Percentiles rank a stretch among this genome's conserved stretches.
Conservation (phyloP, 1,140 invertebrate genomes). For the Drosophila bocqueti region DNA sequence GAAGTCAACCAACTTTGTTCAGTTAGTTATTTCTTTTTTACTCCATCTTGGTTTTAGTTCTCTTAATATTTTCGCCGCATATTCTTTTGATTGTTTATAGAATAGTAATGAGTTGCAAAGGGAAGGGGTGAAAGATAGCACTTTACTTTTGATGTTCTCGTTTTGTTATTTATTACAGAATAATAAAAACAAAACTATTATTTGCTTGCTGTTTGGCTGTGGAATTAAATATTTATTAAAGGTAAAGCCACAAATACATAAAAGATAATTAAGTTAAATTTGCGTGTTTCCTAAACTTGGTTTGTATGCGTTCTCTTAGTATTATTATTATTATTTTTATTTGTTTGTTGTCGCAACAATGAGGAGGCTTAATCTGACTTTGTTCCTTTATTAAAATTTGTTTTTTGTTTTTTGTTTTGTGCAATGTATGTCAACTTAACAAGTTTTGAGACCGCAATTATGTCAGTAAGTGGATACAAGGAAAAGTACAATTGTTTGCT, state of each 20-base stretch:
- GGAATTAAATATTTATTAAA: not conserved
- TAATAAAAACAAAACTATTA: not conserved
- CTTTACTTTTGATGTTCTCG: not conserved
- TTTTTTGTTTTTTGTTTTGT: not conserved
- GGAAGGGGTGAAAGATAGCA: no score
- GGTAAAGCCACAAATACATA: not conserved
- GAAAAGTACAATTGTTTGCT: constrained; percentile 52
- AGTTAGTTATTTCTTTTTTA: constrained; percentile 11
- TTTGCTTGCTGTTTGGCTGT: not conserved
- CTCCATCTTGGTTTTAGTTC: not conserved
- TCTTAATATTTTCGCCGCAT: constrained; percentile 4
- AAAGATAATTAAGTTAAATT: constrained; percentile 28
- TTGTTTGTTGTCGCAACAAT: not conserved
- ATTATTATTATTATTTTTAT: constrained; percentile 11
- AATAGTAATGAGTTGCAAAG: not conserved
- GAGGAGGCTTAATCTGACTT: not conserved
- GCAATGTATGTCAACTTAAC: constrained; percentile 62
- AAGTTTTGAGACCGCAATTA: constrained; percentile 56
- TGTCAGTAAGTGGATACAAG: constrained; percentile 51
- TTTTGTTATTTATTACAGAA: not conserved
- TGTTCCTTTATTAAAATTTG: not conserved
- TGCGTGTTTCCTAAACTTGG: constrained; percentile 30
- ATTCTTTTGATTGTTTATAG: constrained; percentile 1
- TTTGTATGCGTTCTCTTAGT: not conserved
- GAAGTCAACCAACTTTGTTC: constrained; percentile 11